Base-by-base conservation (phyloP, 1,140 invertebrate species). In the Propsilocerus akamusi region DNA sequence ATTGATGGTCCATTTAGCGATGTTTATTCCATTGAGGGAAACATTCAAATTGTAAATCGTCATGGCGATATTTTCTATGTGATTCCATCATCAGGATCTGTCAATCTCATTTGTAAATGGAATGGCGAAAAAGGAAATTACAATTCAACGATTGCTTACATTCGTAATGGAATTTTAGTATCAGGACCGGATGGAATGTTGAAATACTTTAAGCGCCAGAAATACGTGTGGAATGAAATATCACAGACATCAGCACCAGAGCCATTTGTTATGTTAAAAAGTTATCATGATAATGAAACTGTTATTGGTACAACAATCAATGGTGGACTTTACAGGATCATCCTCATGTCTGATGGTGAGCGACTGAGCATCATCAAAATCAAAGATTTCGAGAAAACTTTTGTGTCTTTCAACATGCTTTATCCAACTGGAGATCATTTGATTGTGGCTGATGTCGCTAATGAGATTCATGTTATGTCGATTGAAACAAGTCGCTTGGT, bases 1-100 rank as follows among this genome's bases (percentile, higher is more conserved):
- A 7, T 41, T 17, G 34, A 41, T 41, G 34, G 34, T 7, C 34
- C 34, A 41, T 41, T 41, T 41, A 14, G 22, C 17, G 34, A 41
- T 10, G 34, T 41, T 41, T 41, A 41, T 41, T 41, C 34, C n/a
- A 41, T 41, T 41, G 34, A 41, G 22, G 34, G 34, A 41, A 41
- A 17, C 22, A 41, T 41, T 41, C 17, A 20, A 3, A 41, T 41
- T 17, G 34, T 41, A 3, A 41, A 41, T 10, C 17, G 22, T 8
- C 14, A 41, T 20, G 34, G 34, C 14, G 34, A 41, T 20, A 41
- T 41, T 41, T 41, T 17, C 17, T 20, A 41, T 41, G 34, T 41
- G 3, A 20, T 20, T 6, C 34, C 34, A 41, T 41, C 34, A 17
- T 17, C 17, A 20, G 34, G 34, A 17, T 14, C 17, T 20, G 34